Conservation (phyloP, 2,888 invertebrate species). For the Homarus gammarus region DNA sequence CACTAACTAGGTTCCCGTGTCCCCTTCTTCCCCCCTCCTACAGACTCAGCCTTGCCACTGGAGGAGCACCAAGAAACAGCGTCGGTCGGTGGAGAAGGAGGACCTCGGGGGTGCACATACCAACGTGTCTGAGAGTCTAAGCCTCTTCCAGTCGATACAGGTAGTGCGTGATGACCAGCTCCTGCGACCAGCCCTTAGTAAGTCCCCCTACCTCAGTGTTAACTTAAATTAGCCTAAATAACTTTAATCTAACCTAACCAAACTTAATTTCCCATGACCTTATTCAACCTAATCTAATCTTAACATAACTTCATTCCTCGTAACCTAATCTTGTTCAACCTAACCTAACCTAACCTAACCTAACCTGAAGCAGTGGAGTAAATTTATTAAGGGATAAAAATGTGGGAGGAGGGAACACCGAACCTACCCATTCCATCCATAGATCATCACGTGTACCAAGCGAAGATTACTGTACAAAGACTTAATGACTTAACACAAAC, state of each 20-base stretch:
- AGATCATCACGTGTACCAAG: too few relatives aligned
- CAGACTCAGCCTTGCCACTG: slow-evolving; percentile 96
- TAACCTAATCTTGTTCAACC: background rate
- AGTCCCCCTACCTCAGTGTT: background rate
- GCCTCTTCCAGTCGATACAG: slow-evolving; percentile 91
- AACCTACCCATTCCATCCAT: too few relatives aligned
- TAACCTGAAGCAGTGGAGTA: too few relatives aligned
- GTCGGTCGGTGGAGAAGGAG: slow-evolving; percentile 81
- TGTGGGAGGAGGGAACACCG: too few relatives aligned
- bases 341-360: background rate
- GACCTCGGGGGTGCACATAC: background rate
- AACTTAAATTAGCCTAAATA: background rate
- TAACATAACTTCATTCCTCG: too few relatives aligned
- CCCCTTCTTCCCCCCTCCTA: background rate
- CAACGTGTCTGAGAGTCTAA: slow-evolving; percentile 88
- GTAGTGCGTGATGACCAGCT: slow-evolving; percentile 91
- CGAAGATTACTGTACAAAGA: too few relatives aligned
- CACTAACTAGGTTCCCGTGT: background rate
- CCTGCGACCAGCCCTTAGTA: slow-evolving; percentile 22
- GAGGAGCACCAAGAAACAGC: slow-evolving; percentile 81
- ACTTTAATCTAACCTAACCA: background rate
- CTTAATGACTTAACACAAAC: too few relatives aligned
- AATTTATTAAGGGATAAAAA: too few relatives aligned
- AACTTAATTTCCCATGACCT: too few relatives aligned
- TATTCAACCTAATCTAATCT: background rate